phyloP scores from a whole-genome alignment of 2,113 vertebrate genomes.

The Piprites chloris region DNA sequence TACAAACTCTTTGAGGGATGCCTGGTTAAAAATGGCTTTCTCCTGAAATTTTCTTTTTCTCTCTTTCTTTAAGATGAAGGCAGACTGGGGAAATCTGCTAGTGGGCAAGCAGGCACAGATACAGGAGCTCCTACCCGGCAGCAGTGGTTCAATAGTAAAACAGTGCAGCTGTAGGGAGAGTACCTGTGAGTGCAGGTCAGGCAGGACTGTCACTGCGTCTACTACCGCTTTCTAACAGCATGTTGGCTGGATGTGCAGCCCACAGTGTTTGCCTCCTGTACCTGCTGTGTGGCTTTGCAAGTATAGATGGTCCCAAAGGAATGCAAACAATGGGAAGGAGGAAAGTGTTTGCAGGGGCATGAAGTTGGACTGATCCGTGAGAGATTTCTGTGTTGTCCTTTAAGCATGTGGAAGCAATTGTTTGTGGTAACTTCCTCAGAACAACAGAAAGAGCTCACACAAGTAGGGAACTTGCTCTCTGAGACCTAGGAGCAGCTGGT shows the following conservation, averaged over 20 bases:
- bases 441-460: not conserved
- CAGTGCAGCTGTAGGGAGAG: not conserved
- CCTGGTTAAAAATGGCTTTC: not conserved
- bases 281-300: not conserved
- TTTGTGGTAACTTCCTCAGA: not conserved
- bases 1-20: not conserved
- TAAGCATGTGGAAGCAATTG: not conserved
- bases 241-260: not conserved
- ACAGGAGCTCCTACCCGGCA: not conserved
- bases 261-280: not conserved
- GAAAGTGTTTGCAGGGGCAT: not conserved
- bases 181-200: not conserved
- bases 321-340: not conserved
- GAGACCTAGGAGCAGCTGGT: not conserved
- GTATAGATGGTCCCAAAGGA: not conserved
- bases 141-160: not conserved
- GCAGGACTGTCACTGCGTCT: not conserved
- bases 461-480: accelerated
- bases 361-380: not conserved
- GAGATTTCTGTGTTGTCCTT: not conserved
- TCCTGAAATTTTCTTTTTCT: not conserved
- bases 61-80: not conserved
- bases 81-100: not conserved
- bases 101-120: not conserved
- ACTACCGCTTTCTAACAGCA: not conserved